Evolutionary conservation across 1,140 invertebrate genomes (phyloP), one percentile per base, ranked within the genome.

Genomic region (Lordiphosa collinella): DNA sequence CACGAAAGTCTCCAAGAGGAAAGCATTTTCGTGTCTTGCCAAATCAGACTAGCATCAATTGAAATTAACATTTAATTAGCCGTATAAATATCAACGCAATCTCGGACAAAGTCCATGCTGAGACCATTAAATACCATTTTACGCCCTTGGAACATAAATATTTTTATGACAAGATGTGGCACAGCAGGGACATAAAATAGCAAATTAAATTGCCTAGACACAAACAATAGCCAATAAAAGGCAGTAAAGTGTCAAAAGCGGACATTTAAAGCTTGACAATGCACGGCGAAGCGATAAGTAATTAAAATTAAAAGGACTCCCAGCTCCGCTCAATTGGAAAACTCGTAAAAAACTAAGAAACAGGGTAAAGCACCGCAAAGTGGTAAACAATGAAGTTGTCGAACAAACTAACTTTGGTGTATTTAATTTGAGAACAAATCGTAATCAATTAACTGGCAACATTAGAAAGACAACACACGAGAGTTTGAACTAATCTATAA

Each of bases 41-140:
- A 56, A 73, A 67, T 73, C 43, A 61, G 47, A 47, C 47, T 59
- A 73, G 25, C 2, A 73, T 75, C 78, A 76, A 76, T 80, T 56
- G 71, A 70, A 82, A 76, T 76, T 66, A 76, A 76, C 76, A 82
- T 82, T 82, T 80, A 80, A 80, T 80, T 82, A 68, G 66, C 62
- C 35, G 62, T 35, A 57, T 78, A 74, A 82, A 70, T 59, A 53
- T 48, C 44, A 56, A 58, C 44, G 47, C 40, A 54, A 69, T 70
- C 66, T 67, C 66, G 46, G 46, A 32, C 71, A 34, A 29, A 29
- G 43, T 58, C 63, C 52, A 54, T 46, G 31, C 29, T 11, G 11
- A 36, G 63, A 35, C 52, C 73, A 66, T 70, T 76, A 60, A 71
- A 75, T 76, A 40, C 57, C 55, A 59, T 78, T 79, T 62, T 68